These are phyloP conservation scores for Porites rus DNA, from an alignment of 92 coral and sea anemone species.

Conservation along the genomic window DNA sequence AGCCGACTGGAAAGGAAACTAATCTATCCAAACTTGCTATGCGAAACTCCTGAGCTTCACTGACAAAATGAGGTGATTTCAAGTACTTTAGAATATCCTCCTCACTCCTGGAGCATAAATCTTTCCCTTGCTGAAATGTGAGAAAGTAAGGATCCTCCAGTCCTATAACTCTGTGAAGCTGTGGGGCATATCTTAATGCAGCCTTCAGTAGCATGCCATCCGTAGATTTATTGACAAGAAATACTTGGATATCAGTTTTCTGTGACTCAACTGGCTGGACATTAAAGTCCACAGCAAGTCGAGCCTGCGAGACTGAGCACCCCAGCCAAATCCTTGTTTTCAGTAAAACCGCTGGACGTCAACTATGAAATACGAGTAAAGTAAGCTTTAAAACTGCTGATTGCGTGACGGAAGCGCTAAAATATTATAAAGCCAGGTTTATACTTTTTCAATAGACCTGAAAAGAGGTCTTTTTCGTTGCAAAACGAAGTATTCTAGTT, in stretches of 20 bases:
- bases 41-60: slow-evolving; percentile 62
- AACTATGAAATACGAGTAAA: too few species aligned
- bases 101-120: slow-evolving; percentile 15
- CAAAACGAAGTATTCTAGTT: too few species aligned
- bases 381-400: too few species aligned
- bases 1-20: slow-evolving; percentile 66
- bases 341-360: too few species aligned
- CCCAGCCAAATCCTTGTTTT: too few species aligned
- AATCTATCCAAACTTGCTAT: slow-evolving; percentile 46
- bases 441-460: too few species aligned
- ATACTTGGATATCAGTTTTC: not conserved
- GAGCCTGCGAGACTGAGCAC: not conserved
- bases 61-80: slow-evolving; percentile 49
- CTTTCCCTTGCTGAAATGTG: slow-evolving; percentile 22
- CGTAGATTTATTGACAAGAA: not conserved
- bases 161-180: slow-evolving; percentile 13
- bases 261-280: not conserved
- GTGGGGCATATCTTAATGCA: not conserved
- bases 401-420: too few species aligned
- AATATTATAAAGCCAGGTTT: too few species aligned
- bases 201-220: not conserved
- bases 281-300: not conserved
- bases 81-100: slow-evolving; percentile 29
- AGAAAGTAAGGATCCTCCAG: slow-evolving; percentile 36
- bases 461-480: too few species aligned